Percentiles rank a stretch among this genome's conserved stretches.
phyloP scores from a whole-genome alignment of 1,140 invertebrate genomes.

The Rhysida immarginata region DNA sequence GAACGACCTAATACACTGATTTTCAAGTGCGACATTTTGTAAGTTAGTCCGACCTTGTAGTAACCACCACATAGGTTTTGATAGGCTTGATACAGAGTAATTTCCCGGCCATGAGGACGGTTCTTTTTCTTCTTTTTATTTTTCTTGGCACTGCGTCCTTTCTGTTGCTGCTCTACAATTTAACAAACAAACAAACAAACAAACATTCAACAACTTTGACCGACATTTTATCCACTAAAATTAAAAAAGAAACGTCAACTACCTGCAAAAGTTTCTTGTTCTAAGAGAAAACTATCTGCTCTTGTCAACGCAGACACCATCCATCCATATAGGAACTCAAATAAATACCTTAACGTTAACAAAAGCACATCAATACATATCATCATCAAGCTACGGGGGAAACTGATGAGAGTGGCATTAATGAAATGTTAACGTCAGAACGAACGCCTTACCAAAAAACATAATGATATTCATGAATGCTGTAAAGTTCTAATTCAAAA shows the following conservation, averaged over 20 bases:
- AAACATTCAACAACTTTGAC: too few species aligned
- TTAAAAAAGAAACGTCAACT: background rate
- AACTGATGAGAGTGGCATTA: background rate
- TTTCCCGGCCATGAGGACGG: constrained; percentile 63
- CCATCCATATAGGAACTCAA: constrained; percentile 90
- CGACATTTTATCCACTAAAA: too few species aligned
- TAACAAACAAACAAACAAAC: too few species aligned
- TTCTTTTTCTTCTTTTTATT: constrained; percentile 49
- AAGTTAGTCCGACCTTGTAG: constrained; percentile 52
- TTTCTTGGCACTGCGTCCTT: constrained; percentile 26
- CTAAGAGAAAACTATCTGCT: constrained; percentile 66
- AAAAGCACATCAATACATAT: constrained; percentile 5
- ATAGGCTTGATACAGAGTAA: constrained; percentile 70
- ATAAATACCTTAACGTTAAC: constrained; percentile 61
- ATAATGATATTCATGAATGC: constrained; percentile 91
- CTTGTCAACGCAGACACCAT: constrained; percentile 73
- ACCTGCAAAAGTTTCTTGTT: constrained; percentile 46
- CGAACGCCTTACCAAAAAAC: constrained; percentile 73
- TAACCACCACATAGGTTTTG: constrained; percentile 89
- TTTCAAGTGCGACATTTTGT: background rate
- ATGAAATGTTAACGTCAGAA: too few species aligned
- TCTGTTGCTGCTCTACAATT: constrained; percentile 14
- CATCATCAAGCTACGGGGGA: background rate
- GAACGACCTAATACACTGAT: background rate
- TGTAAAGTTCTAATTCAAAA: constrained; percentile 89